Evolutionary conservation across 2,888 invertebrate genomes (phyloP).

Genomic region (Stenchaetothrips biformis): DNA sequence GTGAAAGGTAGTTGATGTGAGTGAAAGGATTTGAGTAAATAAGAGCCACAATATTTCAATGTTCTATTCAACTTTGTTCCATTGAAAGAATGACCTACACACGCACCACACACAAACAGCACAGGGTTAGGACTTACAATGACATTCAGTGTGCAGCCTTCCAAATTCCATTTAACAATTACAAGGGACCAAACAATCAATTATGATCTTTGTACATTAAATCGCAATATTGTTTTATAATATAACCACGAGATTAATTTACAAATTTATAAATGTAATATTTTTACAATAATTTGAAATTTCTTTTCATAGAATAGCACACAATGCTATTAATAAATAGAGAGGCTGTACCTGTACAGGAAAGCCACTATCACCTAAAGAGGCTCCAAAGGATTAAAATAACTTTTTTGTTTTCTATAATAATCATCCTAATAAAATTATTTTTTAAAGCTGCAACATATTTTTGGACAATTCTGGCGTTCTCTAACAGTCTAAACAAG

Average conservation of each 20-base stretch:
- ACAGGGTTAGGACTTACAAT: constrained; percentile 6
- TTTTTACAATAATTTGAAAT: constrained; percentile 19
- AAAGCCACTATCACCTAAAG: constrained; percentile 7
- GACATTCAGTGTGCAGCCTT: constrained; percentile 24
- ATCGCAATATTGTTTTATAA: constrained; percentile 14
- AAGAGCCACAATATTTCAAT: background rate
- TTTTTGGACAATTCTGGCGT: background rate
- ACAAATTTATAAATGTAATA: constrained; percentile 24
- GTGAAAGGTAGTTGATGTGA: too few species aligned
- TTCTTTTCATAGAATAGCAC: constrained; percentile 21
- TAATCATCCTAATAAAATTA: background rate
- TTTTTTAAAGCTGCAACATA: constrained; percentile 8
- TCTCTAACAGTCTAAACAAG: constrained; percentile 1
- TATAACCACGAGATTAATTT: constrained; percentile 17
- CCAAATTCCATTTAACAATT: constrained; percentile 5
- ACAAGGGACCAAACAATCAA: constrained; percentile 18
- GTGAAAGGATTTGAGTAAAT: background rate
- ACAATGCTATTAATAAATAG: constrained; percentile 5
- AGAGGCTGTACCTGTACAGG: background rate
- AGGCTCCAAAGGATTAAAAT: constrained; percentile 11
- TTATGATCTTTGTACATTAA: constrained; percentile 24
- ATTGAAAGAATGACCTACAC: constrained; percentile 25
- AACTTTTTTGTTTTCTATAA: constrained; percentile 4
- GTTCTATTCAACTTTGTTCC: constrained; percentile 21
- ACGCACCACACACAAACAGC: constrained; percentile 22